Percentiles rank a stretch among this genome's conserved stretches.
Conservation (phyloP, 2,888 invertebrate species). For the Acronicta alni region DNA sequence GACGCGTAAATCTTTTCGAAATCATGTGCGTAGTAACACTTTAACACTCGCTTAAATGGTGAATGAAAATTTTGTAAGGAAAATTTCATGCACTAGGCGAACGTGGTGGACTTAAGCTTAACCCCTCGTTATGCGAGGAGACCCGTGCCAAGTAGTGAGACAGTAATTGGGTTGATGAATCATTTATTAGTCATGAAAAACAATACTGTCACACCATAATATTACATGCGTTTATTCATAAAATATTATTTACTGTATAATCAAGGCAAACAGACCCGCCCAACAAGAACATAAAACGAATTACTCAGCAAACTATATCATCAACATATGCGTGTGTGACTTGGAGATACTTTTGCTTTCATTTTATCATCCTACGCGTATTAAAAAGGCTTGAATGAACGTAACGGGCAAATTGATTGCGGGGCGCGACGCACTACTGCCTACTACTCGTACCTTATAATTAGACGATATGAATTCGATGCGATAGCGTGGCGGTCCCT, state of each 20-base stretch:
- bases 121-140: too few relatives aligned
- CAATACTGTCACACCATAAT: constrained; percentile 10
- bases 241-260: constrained; percentile 20
- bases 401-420: constrained; percentile 63
- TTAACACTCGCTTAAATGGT: too few relatives aligned
- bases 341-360: constrained; percentile 36
- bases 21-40: too few relatives aligned
- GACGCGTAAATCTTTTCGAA: too few relatives aligned
- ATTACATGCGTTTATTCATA: constrained; percentile 7
- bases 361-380: constrained; percentile 39
- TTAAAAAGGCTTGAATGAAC: constrained; percentile 54
- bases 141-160: too few relatives aligned
- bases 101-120: too few relatives aligned
- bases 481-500: constrained; percentile 83
- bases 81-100: too few relatives aligned
- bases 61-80: too few relatives aligned
- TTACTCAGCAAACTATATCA: constrained; percentile 31
- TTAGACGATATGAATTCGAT: constrained; percentile 87
- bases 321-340: constrained; percentile 9
- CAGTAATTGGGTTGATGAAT: too few relatives aligned
- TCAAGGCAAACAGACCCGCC: constrained; percentile 13
- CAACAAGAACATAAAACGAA: constrained; percentile 18
- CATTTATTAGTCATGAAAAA: constrained; percentile 5
- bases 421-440: constrained; percentile 62
- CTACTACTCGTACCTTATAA: constrained; percentile 82